phyloP scores from a whole-genome alignment of 2,113 vertebrate genomes.

The Ornithorhynchus anatinus region DNA sequence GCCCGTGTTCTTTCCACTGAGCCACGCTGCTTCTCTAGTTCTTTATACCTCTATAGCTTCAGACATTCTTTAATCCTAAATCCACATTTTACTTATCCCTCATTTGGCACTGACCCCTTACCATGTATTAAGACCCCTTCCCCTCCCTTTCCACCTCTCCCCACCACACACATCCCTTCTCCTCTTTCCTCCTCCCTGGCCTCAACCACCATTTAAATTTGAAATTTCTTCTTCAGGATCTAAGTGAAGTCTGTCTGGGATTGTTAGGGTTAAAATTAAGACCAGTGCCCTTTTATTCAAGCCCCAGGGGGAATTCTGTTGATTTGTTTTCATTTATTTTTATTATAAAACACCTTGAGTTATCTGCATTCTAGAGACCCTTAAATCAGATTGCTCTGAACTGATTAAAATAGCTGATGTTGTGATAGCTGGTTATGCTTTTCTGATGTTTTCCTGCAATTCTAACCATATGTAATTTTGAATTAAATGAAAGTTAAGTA shows the following conservation, averaged over 20 bases:
- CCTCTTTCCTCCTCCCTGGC: too few species aligned
- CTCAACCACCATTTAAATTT: too few species aligned
- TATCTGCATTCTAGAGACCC: background rate
- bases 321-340: conserved; percentile 15
- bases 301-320: background rate
- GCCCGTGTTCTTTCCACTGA: too few species aligned
- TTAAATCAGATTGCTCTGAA: background rate
- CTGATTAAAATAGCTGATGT: conserved; percentile 8
- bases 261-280: conserved; percentile 18
- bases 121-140: background rate
- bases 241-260: background rate
- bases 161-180: too few species aligned
- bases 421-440: conserved; percentile 66
- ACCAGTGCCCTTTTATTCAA: background rate
- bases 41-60: too few species aligned
- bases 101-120: background rate
- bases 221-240: conserved; percentile 2
- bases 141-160: too few species aligned
- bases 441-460: conserved; percentile 67
- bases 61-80: too few species aligned
- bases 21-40: too few species aligned
- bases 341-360: conserved; percentile 21
- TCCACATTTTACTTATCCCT: background rate
- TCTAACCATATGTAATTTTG: conserved; percentile 68
- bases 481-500: conserved; percentile 76